Evolutionary conservation across 2,113 vertebrate species (phyloP), one percentile per base, ranked within the genome.

Genomic region (Sturnira hondurensis): DNA sequence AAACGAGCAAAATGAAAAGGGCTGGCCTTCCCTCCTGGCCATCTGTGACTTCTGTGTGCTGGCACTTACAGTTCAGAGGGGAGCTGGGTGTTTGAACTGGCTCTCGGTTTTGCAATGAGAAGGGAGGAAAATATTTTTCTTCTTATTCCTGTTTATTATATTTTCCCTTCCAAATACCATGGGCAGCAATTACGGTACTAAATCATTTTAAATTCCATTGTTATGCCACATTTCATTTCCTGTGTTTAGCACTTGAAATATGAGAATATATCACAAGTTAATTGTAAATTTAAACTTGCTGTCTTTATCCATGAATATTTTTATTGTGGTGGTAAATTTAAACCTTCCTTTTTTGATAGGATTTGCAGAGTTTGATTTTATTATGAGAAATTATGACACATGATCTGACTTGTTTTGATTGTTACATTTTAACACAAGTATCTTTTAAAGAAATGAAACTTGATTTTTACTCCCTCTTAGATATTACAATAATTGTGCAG

Each of bases 1-100:
- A 97, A 97, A 97, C 54, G 96, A 97, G 87, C 90, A 84, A 97
- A 98, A 97, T 92, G 92, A 93, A 95, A 97, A 97, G 28, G 63
- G 63, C 82, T 98, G 98, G 89, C 96, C 95, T 97, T 97, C 93
- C 88, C 92, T 77, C 73, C 36, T 45, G 91, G 97, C 97, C 97
- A 96, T 96, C 97, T 98, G 96, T 94, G 91, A 83, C 87, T 85
- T 54, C 50, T 67, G 56, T 89, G 87, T 96, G 89, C 85, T 96
- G 89, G 50, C 52, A 93, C 91, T 96, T 97, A 68, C 54, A 92
- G 67, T 96, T 85, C 74, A 56, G 87, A 70, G 38, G 84, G 82
- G 20, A 45, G 82, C 4, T 33, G 65, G 80, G 38, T 86, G 73
- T 97, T 97, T 97, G 92, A 96, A 91, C 78, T 93, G 78, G 36